Evolutionary conservation across 1,140 invertebrate species (phyloP).

Genomic region (Caenorhabditis tropicalis): DNA sequence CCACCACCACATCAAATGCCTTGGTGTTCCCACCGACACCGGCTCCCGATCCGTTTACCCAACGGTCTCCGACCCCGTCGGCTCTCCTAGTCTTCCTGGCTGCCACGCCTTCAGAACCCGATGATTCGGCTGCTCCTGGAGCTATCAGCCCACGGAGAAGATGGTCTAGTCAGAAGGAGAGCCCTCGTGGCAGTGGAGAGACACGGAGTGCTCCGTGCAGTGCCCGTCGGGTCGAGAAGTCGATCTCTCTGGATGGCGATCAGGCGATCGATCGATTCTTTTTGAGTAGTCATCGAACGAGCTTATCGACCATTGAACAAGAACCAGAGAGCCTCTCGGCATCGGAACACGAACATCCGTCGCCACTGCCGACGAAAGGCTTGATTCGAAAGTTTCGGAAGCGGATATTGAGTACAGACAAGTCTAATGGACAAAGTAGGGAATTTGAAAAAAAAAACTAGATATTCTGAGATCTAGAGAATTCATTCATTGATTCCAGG

Average conservation of each 20-base stretch:
- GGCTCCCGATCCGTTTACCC: background rate
- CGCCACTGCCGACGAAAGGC: slow-evolving; percentile 28
- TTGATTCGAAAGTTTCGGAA: slow-evolving; percentile 47
- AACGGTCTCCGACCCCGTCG: background rate
- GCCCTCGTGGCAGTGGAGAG: background rate
- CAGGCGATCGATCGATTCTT: background rate
- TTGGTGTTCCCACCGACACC: background rate
- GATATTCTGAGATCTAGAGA: background rate
- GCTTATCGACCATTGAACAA: background rate
- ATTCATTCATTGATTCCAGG: background rate
- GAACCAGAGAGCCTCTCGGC: background rate
- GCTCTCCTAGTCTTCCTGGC: slow-evolving; percentile 4
- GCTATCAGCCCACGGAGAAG: background rate
- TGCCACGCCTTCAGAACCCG: background rate
- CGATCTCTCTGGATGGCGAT: background rate
- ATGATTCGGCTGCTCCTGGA: background rate
- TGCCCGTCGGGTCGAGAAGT: background rate
- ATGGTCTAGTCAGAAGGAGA: slow-evolving; percentile 9
- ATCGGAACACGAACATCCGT: slow-evolving; percentile 27
- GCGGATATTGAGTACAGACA: slow-evolving; percentile 22
- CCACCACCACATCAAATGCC: background rate
- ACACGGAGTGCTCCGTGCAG: background rate
- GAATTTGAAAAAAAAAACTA: background rate
- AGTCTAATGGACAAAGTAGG: slow-evolving; percentile 13
- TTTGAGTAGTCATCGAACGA: background rate